Evolutionary conservation across 1,140 invertebrate genomes (phyloP), one percentile per base, ranked within the genome.

Genomic region (Formica exsecta): DNA sequence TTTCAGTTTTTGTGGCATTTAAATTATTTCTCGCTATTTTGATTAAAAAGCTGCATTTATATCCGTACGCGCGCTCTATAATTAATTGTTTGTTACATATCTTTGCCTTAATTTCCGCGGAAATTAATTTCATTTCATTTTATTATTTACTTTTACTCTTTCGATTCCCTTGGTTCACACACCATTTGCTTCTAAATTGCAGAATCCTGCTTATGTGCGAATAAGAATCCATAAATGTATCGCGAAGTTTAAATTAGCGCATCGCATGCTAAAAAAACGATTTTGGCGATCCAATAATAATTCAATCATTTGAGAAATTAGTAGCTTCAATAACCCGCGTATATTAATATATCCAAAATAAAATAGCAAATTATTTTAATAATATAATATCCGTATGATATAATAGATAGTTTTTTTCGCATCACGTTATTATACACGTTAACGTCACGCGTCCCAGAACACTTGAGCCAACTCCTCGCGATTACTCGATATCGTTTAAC

Each of bases 301-400:
- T 54, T 54, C 29, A 32, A 29, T 73, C 29, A 7, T 48, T 13
- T 19, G n/a, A 22, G 16, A 22, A 7, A 54, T 36, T 7, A 25
- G 29, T 32, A 32, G 29, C 1, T 22, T 22, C 22, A 22, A 22
- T 22, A 22, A 22, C 22, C 22, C 22, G 22, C 22, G 22, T 22
- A 29, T 29, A 29, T 29, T 29, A 29, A 29, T 29, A 29, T 29
- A 29, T 29, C 0, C 8, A 54, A 51, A 19, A 13, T 73, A 44
- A 73, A 54, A 73, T 29, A 25, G 16, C 51, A 51, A 32, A 19
- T n/a, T 71, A 41, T 71, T 57, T 73, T 73, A 51, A 73, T n/a
- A 19, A n/a, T 19, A 54, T 5, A 32, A 32, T 32, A 38, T 54
- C 16, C 2, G 11, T 13, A 3, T 48, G 44, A 48, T 41, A 9